These are phyloP conservation scores for Drosophila monieri DNA, from an alignment of 2,888 invertebrate genomes.

Conservation along the genomic window DNA sequence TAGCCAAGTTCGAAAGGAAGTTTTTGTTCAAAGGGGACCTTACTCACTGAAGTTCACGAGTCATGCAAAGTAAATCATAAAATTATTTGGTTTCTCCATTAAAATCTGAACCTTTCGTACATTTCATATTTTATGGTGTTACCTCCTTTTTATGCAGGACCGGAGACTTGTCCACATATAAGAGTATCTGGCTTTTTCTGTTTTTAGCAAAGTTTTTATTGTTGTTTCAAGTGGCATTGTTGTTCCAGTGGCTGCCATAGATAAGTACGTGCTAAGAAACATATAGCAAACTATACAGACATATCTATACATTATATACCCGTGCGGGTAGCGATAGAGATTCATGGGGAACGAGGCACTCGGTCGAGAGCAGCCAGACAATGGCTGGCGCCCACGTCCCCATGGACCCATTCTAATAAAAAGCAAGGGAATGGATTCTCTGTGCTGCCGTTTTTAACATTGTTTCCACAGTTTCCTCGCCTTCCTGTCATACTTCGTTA, in stretches of 20 bases:
- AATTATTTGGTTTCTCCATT: neutral
- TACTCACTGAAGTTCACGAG: neutral
- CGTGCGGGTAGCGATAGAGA: slow-evolving; percentile 28
- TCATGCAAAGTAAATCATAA: slow-evolving; percentile 1
- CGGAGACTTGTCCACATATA: slow-evolving; percentile 33
- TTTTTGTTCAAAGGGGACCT: neutral
- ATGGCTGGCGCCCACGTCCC: slow-evolving; percentile 73
- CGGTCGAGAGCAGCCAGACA: slow-evolving; percentile 54
- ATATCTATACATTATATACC: slow-evolving; percentile 28
- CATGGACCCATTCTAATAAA: slow-evolving; percentile 76
- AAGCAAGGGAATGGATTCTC: slow-evolving; percentile 70
- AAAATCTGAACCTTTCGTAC: neutral
- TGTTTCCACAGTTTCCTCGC: slow-evolving; percentile 34
- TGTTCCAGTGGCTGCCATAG: slow-evolving; percentile 49
- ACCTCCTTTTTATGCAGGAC: neutral
- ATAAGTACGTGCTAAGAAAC: slow-evolving; percentile 81
- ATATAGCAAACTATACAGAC: slow-evolving; percentile 66
- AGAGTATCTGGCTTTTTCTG: slow-evolving; percentile 18
- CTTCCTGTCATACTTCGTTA: slow-evolving; percentile 20
- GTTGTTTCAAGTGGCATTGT: slow-evolving; percentile 70
- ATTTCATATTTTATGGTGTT: slow-evolving; percentile 2
- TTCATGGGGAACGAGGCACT: slow-evolving; percentile 36
- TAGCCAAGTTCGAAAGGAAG: neutral
- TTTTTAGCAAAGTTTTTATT: slow-evolving; percentile 69
- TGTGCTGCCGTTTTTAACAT: slow-evolving; percentile 61